Conservation (phyloP, 2,113 vertebrate genomes). For the Crotalus helleri region DNA sequence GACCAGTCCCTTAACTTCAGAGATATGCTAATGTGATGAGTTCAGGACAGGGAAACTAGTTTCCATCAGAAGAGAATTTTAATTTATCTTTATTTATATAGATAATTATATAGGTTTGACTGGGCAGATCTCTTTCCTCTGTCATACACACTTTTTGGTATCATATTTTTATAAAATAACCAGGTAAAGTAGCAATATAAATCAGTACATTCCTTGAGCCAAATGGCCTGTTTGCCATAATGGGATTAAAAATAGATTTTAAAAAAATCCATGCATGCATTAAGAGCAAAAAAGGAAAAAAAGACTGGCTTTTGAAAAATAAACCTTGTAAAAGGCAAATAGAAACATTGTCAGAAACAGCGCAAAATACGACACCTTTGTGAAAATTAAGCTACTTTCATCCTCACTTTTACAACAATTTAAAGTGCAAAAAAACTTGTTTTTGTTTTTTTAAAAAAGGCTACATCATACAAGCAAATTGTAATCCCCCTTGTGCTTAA, state of each 20-base stretch:
- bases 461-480: slow-evolving; percentile 60
- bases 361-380: slow-evolving; percentile 40
- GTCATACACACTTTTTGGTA: slow-evolving; percentile 56
- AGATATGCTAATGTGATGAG: background rate
- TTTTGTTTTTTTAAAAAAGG: slow-evolving; percentile 27
- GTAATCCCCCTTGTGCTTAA: slow-evolving; percentile 43
- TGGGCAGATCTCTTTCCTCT: slow-evolving; percentile 28
- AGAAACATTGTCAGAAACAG: slow-evolving; percentile 50
- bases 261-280: slow-evolving; percentile 41
- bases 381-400: slow-evolving; percentile 61
- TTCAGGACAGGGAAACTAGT: slow-evolving; percentile 43
- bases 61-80: slow-evolving; percentile 48
- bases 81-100: slow-evolving; percentile 60
- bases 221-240: slow-evolving; percentile 45
- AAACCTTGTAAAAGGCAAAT: slow-evolving; percentile 20
- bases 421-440: slow-evolving; percentile 80
- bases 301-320: slow-evolving; percentile 27
- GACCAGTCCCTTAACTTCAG: background rate
- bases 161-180: slow-evolving; percentile 51
- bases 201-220: slow-evolving; percentile 56
- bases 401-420: slow-evolving; percentile 62
- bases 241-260: slow-evolving; percentile 31
- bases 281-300: slow-evolving; percentile 41
- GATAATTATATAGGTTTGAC: slow-evolving; percentile 56
- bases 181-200: slow-evolving; percentile 47